Evolutionary conservation across 2,113 vertebrate species (phyloP), one percentile per base, ranked within the genome.

Genomic region (Zingel zingel): DNA sequence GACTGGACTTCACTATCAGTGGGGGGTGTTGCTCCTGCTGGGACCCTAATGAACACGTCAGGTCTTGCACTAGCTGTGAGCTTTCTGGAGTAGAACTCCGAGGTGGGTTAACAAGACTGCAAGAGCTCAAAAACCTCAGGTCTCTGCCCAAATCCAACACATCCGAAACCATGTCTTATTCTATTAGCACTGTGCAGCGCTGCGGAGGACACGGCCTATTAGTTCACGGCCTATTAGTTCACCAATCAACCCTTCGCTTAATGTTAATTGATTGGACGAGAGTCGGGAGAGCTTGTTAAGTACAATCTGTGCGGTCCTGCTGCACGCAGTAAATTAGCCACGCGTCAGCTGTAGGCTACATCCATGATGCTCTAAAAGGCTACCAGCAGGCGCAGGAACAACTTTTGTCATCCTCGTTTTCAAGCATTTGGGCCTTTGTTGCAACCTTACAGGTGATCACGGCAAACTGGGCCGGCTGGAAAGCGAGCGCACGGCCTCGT

Each of bases 91-190:
- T 54, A 13, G 69, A 84, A 84, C 69, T 83, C 67, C 53, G 79
- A 86, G 76, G 86, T 69, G 63, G 64, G 81, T 86, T 68, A 56
- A 62, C 72, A 80, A 65, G 84, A 82, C 86, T 83, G 83, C 81
- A 86, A 84, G 88, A 61, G 74, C 83, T 91, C 81, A 77, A 81
- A 83, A 80, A 68, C 78, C 94, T 94, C 93, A 94, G 92, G 94
- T 93, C 88, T 92, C 89, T 84, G 78, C 77, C 88, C 88, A 70
- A 64, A 81, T 87, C 86, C 86, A 87, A 85, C 88, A 76, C 84
- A 84, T 67, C 63, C 81, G 30, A 79, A 36, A 90, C 78, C 83
- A 88, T 57, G 90, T 86, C 90, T 92, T 90, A 92, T 87, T 90
- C 85, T 85, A 50, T 66, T 58, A 90, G 89, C 92, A 94, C 93